Percentiles rank a stretch among this genome's conserved stretches.
phyloP scores from a whole-genome alignment of 2,113 vertebrate species.

The Craseonycteris thonglongyai region DNA sequence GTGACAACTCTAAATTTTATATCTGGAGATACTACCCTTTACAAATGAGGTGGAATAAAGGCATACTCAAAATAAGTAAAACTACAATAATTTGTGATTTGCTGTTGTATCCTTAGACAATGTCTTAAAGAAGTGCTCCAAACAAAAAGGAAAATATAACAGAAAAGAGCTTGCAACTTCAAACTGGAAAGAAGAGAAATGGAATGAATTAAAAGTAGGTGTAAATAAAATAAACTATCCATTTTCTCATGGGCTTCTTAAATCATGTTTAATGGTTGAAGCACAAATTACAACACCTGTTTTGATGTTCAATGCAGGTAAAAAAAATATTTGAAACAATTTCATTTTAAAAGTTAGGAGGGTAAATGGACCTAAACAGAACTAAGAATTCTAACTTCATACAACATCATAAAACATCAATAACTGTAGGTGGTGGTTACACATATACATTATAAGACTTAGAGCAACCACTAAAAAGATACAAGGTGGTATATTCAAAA shows the following conservation, averaged over 20 bases:
- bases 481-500: neutral
- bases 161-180: neutral
- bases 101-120: neutral
- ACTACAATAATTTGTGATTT: neutral
- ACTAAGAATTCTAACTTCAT: neutral
- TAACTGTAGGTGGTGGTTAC: neutral
- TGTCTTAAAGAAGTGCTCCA: neutral
- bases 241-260: neutral
- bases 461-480: neutral
- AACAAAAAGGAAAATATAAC: neutral
- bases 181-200: neutral
- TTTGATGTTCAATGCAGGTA: neutral
- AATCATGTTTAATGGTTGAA: neutral
- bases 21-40: neutral
- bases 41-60: neutral
- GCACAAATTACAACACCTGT: neutral
- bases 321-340: neutral
- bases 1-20: neutral
- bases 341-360: neutral
- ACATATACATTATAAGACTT: neutral
- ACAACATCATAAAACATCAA: neutral
- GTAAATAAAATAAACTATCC: neutral
- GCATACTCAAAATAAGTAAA: neutral
- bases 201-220: neutral
- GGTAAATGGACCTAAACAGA: neutral